Evolutionary conservation across 2,888 invertebrate genomes (phyloP).

Genomic region (Deilephila elpenor): DNA sequence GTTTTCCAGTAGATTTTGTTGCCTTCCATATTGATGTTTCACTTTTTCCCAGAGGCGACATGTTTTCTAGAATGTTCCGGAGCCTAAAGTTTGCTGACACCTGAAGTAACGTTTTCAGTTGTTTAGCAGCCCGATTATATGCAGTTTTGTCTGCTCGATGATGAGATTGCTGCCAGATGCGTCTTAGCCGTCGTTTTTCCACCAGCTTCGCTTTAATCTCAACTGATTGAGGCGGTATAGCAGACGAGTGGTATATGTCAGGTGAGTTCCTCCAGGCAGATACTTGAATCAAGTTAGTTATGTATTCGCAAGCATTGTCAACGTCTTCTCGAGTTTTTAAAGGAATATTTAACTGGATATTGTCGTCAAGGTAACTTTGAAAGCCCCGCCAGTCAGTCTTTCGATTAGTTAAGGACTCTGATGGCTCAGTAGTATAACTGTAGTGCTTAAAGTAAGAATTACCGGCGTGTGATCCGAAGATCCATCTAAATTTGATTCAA

Average conservation of each 20-base stretch:
- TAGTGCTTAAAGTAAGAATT: neutral
- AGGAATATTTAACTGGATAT: slow-evolving; percentile 30
- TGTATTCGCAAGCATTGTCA: slow-evolving; percentile 26
- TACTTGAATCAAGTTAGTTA: slow-evolving; percentile 33
- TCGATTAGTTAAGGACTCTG: slow-evolving; percentile 31
- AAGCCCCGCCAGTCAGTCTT: slow-evolving; percentile 37
- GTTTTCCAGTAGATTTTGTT: neutral
- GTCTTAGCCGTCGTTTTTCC: slow-evolving; percentile 35
- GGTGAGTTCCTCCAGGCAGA: slow-evolving; percentile 32
- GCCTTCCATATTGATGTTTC: neutral
- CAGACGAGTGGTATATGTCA: neutral
- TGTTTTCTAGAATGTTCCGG: neutral
- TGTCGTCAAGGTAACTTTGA: slow-evolving; percentile 27
- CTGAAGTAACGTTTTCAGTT: neutral
- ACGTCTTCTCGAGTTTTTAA: slow-evolving; percentile 33
- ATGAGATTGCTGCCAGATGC: slow-evolving; percentile 36
- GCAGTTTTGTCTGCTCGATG: slow-evolving; percentile 20
- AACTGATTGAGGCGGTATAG: neutral
- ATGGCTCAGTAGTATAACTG: neutral
- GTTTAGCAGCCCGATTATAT: neutral
- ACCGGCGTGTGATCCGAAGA: neutral
- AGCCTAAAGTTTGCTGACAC: neutral
- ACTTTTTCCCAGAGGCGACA: neutral
- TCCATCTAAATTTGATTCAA: neutral
- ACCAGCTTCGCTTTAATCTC: slow-evolving; percentile 27